A percentile compares a stretch with the other conserved stretches of the same genome.
Evolutionary conservation across 2,888 invertebrate genomes (phyloP).

Genomic region (Melipona beecheii): DNA sequence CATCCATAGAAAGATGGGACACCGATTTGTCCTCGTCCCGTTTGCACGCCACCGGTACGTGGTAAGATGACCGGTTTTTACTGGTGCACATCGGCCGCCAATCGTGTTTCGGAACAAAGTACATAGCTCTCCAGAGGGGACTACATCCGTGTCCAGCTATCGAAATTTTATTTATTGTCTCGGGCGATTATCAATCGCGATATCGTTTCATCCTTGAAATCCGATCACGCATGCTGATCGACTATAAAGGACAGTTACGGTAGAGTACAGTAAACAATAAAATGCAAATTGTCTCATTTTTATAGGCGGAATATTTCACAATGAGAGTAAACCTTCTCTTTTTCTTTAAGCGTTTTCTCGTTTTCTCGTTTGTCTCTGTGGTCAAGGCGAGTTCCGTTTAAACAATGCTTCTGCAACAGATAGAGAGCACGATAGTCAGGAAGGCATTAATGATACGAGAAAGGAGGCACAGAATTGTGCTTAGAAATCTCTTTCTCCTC

Average conservation of each 20-base stretch:
- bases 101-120: constrained; percentile 57
- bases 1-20: constrained; percentile 44
- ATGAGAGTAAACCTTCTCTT: neutral
- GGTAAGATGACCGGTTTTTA: constrained; percentile 63
- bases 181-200: constrained; percentile 36
- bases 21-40: constrained; percentile 68
- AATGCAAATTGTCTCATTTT: neutral
- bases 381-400: constrained; percentile 47
- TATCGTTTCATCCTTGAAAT: constrained; percentile 7
- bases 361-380: constrained; percentile 24
- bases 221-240: neutral
- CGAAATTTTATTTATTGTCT: constrained; percentile 31
- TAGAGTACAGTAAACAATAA: neutral
- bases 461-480: neutral
- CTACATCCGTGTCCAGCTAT: constrained; percentile 32
- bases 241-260: neutral
- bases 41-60: constrained; percentile 62
- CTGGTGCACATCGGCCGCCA: constrained; percentile 43
- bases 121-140: constrained; percentile 33
- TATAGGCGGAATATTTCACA: neutral
- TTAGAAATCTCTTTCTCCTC: neutral
- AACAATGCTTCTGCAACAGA: constrained; percentile 22
- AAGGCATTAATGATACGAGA: constrained; percentile 14
- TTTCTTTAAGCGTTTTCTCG: neutral
- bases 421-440: constrained; percentile 11